Evolutionary conservation across 2,113 vertebrate species (phyloP).

Genomic region (Seriola rivoliana): DNA sequence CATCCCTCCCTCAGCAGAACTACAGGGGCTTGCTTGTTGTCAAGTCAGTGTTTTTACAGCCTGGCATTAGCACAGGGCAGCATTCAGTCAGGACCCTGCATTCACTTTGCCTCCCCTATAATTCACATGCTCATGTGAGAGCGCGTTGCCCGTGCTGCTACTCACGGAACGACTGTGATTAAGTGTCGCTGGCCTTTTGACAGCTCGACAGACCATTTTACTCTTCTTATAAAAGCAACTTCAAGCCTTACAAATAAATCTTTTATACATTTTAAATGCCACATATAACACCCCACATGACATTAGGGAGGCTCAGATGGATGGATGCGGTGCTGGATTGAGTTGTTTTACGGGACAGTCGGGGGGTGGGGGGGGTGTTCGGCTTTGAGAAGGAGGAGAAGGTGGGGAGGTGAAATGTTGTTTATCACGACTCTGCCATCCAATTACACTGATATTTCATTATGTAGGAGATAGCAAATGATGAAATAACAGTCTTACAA

Average conservation of each 20-base stretch:
- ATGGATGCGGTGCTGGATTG: background rate
- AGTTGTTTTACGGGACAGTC: background rate
- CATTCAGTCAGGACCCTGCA: slow-evolving; percentile 69
- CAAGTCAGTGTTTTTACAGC: slow-evolving; percentile 83
- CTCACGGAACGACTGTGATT: slow-evolving; percentile 62
- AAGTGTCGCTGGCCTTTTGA: slow-evolving; percentile 41
- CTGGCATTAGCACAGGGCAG: slow-evolving; percentile 79
- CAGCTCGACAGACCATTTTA: slow-evolving; percentile 32
- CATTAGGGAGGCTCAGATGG: slow-evolving; percentile 1
- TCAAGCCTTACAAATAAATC: slow-evolving; percentile 24
- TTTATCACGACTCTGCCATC: background rate
- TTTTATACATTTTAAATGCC: slow-evolving; percentile 38
- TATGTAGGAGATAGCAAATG: slow-evolving; percentile 1
- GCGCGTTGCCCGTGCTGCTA: slow-evolving; percentile 1
- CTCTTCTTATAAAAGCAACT: slow-evolving; percentile 49
- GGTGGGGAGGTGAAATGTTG: background rate
- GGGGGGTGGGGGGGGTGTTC: slow-evolving; percentile 1
- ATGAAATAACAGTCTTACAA: background rate
- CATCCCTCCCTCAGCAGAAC: slow-evolving; percentile 65
- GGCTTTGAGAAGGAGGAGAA: background rate
- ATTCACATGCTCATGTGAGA: slow-evolving; percentile 69
- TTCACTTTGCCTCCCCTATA: slow-evolving; percentile 63
- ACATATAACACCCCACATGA: slow-evolving; percentile 11
- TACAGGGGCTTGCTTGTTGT: slow-evolving; percentile 82
- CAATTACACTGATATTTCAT: slow-evolving; percentile 24